Percentiles rank a stretch among this genome's conserved stretches.
phyloP scores from a whole-genome alignment of 1,140 invertebrate genomes.

The Pteromalus puparum region DNA sequence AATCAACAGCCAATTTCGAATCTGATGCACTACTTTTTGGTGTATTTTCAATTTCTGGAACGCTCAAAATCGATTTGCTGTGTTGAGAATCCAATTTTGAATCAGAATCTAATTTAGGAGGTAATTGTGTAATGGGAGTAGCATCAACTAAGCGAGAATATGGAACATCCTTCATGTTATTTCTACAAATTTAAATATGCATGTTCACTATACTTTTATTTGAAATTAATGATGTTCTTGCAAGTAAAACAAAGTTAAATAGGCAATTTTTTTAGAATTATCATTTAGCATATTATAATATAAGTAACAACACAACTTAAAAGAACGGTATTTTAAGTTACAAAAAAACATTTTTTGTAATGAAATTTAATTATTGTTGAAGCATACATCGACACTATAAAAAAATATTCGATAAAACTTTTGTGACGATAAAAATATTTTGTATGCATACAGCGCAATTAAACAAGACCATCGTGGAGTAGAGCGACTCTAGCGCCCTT shows the following conservation, averaged over 20 bases:
- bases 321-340: too few relatives aligned
- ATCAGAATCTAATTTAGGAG: constrained; percentile 85
- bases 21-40: constrained; percentile 86
- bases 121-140: constrained; percentile 75
- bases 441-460: too few relatives aligned
- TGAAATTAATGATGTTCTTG: not conserved
- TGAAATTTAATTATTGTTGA: too few relatives aligned
- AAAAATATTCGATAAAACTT: too few relatives aligned
- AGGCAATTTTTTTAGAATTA: not conserved
- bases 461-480: too few relatives aligned
- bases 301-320: too few relatives aligned
- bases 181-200: constrained; percentile 52
- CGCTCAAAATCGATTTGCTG: constrained; percentile 79
- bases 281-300: too few relatives aligned
- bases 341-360: too few relatives aligned
- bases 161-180: constrained; percentile 81
- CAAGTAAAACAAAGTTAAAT: too few relatives aligned
- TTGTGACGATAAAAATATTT: too few relatives aligned
- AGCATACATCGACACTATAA: too few relatives aligned
- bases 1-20: constrained; percentile 86
- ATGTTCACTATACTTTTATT: not conserved
- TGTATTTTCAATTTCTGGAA: constrained; percentile 74
- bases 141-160: constrained; percentile 86
- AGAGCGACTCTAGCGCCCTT: too few relatives aligned
- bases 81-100: constrained; percentile 83